phyloP scores from a whole-genome alignment of 2,888 invertebrate species.

The Stenoptilia bipunctidactyla region DNA sequence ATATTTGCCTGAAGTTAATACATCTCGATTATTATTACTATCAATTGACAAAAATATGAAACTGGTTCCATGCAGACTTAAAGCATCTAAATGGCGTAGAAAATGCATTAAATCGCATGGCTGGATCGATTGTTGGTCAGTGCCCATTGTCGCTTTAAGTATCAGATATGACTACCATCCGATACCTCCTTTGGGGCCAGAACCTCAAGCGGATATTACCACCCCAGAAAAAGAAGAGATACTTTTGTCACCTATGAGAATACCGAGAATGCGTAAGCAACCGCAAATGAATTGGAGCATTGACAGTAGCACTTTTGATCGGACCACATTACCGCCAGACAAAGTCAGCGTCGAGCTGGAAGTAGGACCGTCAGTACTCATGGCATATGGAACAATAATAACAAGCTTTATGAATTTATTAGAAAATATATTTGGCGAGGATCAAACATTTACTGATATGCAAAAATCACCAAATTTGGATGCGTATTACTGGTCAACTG shows the following conservation, averaged over 20 bases:
- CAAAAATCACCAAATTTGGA: slow-evolving; percentile 73
- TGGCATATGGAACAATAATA: slow-evolving; percentile 92
- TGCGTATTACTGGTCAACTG: slow-evolving; percentile 47
- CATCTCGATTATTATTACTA: slow-evolving; percentile 84
- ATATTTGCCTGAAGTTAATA: slow-evolving; percentile 92
- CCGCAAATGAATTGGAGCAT: slow-evolving; percentile 77
- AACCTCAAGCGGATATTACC: slow-evolving; percentile 91
- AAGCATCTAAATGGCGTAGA: slow-evolving; percentile 83
- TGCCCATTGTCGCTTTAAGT: slow-evolving; percentile 92
- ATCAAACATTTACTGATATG: slow-evolving; percentile 95
- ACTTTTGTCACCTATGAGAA: slow-evolving; percentile 90
- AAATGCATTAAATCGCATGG: slow-evolving; percentile 79
- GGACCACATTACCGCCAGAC: slow-evolving; percentile 87
- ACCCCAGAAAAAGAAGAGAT: slow-evolving; percentile 96
- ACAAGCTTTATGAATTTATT: slow-evolving; percentile 90
- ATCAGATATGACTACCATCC: slow-evolving; percentile 95
- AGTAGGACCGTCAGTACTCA: slow-evolving; percentile 92
- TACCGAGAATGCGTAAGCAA: slow-evolving; percentile 82
- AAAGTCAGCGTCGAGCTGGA: slow-evolving; percentile 92
- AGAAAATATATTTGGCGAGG: slow-evolving; percentile 98
- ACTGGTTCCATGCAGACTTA: slow-evolving; percentile 75
- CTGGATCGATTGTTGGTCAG: slow-evolving; percentile 98
- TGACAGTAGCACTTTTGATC: slow-evolving; percentile 87
- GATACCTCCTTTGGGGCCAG: slow-evolving; percentile 87
- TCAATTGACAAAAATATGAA: slow-evolving; percentile 91